phyloP scores from a whole-genome alignment of 2,113 vertebrate genomes.

The Peromyscus californicus region DNA sequence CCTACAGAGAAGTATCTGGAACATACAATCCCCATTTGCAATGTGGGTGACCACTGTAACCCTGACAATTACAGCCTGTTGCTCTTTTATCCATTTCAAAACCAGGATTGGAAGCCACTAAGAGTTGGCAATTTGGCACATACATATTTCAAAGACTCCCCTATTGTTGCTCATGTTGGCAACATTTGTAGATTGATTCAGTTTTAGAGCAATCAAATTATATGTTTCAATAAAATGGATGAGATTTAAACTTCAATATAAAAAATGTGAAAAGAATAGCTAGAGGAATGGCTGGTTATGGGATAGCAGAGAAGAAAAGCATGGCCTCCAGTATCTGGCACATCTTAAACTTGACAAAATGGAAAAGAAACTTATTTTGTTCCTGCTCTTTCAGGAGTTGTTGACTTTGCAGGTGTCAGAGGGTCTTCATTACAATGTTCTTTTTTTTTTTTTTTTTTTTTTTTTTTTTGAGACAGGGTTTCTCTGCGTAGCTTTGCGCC shows the following conservation, averaged over 20 bases:
- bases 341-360: neutral
- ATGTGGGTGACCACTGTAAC: conserved; percentile 82
- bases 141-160: conserved; percentile 44
- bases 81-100: conserved; percentile 85
- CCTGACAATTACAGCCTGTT: conserved; percentile 87
- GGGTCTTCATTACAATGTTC: neutral
- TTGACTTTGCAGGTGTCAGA: neutral
- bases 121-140: conserved; percentile 59
- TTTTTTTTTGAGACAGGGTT: no score
- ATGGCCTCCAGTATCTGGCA: neutral
- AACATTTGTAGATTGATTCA: conserved; percentile 49
- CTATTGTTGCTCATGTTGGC: conserved; percentile 64
- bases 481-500: no score
- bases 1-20: conserved; percentile 86
- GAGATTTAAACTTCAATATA: conserved; percentile 64
- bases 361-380: conserved; percentile 23
- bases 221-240: conserved; percentile 42
- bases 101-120: conserved; percentile 67
- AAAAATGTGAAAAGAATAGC: conserved; percentile 22
- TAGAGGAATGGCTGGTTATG: conserved; percentile 14
- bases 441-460: no score
- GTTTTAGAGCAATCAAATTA: conserved; percentile 65
- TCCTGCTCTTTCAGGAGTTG: neutral
- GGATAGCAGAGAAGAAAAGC: conserved; percentile 7
- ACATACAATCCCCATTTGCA: conserved; percentile 83